Conservation (phyloP, 2,797 vertebrate species). For the Liasis olivaceus region DNA sequence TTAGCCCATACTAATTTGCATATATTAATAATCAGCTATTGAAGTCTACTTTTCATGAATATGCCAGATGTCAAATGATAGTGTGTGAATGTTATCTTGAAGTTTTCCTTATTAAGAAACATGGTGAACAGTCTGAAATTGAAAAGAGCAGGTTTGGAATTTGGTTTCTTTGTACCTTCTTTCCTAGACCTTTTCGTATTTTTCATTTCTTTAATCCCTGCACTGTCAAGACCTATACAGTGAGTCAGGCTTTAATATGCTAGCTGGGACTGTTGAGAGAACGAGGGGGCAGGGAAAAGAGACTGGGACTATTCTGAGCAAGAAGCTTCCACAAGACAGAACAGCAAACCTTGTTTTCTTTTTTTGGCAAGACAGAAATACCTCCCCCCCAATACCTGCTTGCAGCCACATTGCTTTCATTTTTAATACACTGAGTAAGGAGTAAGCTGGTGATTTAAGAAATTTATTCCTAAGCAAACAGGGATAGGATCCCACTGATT, state of each 20-base stretch:
- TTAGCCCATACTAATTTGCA: neutral
- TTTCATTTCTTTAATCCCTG: neutral
- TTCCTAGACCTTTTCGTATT: neutral
- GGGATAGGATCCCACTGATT: too few species aligned
- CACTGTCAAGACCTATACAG: neutral
- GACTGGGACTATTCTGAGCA: neutral
- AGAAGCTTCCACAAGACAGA: neutral
- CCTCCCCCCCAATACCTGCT: too few species aligned
- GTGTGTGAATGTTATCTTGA: neutral
- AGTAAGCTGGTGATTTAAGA: neutral
- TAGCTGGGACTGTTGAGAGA: neutral
- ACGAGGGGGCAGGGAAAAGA: neutral
- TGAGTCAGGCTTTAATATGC: neutral
- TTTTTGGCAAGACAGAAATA: neutral
- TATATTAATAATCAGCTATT: conserved; percentile 1
- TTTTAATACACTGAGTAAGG: neutral
- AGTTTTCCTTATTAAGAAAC: neutral
- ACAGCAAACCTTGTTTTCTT: neutral
- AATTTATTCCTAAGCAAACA: neutral
- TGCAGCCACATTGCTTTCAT: neutral
- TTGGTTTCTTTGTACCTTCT: neutral
- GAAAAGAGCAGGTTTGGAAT: neutral
- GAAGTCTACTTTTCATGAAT: neutral
- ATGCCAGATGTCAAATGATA: neutral
- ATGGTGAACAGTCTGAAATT: neutral